phyloP scores from a whole-genome alignment of 2,113 vertebrate species.

The Onychorhynchus coronatus region DNA sequence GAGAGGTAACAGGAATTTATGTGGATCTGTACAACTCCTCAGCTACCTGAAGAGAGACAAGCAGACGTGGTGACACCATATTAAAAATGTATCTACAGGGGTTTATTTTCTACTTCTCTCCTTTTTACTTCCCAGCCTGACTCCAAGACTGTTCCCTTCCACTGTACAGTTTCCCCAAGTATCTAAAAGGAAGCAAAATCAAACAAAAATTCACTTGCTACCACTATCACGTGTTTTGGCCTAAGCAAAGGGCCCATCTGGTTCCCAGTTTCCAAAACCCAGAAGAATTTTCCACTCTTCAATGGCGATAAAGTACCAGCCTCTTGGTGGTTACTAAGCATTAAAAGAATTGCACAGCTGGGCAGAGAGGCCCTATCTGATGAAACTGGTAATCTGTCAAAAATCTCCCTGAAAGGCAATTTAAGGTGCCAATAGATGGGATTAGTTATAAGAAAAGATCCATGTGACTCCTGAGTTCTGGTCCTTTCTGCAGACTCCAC shows the following conservation, averaged over 20 bases:
- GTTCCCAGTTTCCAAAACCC: neutral
- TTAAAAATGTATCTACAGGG: neutral
- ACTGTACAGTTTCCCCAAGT: neutral
- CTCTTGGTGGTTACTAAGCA: neutral
- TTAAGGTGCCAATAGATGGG: neutral
- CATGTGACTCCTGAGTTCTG: neutral
- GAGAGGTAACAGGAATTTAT: neutral
- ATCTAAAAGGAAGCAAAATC: neutral
- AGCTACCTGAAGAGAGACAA: neutral
- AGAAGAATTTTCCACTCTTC: neutral
- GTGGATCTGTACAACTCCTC: neutral
- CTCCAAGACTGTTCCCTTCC: neutral
- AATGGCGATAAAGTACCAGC: neutral
- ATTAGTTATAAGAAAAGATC: neutral
- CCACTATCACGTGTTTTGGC: neutral
- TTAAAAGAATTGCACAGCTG: neutral
- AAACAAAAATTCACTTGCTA: neutral
- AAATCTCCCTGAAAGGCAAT: neutral
- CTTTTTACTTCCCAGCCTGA: neutral
- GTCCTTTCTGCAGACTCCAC: neutral
- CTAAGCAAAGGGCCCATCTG: neutral
- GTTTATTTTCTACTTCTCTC: neutral
- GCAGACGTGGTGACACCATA: neutral
- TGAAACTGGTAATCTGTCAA: neutral
- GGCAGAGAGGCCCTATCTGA: conserved; percentile 1